These are phyloP conservation scores for Tetropium fuscum DNA, from an alignment of 2,888 invertebrate species.

Conservation along the genomic window DNA sequence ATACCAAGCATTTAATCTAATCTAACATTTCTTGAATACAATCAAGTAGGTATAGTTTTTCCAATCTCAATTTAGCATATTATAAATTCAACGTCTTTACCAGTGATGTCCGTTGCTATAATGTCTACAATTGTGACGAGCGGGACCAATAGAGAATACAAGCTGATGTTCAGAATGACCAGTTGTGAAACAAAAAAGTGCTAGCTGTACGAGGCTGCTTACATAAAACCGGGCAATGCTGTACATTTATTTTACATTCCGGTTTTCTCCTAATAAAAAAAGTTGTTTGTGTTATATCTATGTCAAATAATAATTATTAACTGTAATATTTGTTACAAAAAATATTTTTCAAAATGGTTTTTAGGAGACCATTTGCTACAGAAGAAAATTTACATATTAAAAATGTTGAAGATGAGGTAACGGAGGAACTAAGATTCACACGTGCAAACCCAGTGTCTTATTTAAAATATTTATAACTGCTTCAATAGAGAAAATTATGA, in stretches of 20 bases:
- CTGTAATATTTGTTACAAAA: no score
- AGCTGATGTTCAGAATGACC: background rate
- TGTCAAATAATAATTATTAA: no score
- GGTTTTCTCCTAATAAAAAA: background rate
- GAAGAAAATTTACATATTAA: no score
- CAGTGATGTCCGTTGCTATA: background rate
- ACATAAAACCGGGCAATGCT: constrained; percentile 1
- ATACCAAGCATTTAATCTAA: no score
- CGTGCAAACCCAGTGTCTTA: background rate
- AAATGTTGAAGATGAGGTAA: background rate
- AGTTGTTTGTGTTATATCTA: no score
- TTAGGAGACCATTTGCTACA: no score
- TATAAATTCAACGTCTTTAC: background rate
- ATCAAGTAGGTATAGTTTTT: no score
- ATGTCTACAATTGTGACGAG: background rate
- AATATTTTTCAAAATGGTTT: no score
- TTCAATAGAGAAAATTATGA: background rate
- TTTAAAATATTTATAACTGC: background rate
- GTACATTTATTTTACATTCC: background rate
- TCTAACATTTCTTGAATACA: no score
- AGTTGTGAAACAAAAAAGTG: background rate
- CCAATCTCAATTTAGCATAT: no score
- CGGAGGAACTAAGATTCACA: background rate
- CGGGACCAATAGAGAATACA: background rate
- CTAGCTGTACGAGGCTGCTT: no score